These are phyloP conservation scores for Phyllotis vaccarum DNA, from an alignment of 2,797 vertebrate genomes.

Conservation along the genomic window DNA sequence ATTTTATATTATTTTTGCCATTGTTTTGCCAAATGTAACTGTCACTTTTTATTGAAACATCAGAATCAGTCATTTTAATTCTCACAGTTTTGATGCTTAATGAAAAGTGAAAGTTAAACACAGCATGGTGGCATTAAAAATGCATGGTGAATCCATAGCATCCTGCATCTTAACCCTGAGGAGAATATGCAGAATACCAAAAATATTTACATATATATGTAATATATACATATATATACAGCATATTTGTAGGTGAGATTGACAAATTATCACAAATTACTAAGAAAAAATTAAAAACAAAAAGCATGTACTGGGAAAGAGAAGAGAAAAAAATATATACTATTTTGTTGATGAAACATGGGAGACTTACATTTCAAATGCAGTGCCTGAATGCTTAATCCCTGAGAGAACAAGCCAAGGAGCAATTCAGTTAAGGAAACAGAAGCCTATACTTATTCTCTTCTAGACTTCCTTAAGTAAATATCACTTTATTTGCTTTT, in stretches of 20 bases:
- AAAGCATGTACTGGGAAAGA: neutral
- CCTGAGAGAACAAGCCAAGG: neutral
- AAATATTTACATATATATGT: constrained; percentile 64
- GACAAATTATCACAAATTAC: constrained; percentile 63
- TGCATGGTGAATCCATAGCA: constrained; percentile 87
- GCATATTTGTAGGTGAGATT: constrained; percentile 79
- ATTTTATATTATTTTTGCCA: constrained; percentile 80
- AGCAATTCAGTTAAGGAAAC: constrained; percentile 20
- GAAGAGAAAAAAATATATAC: neutral
- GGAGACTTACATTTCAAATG: constrained; percentile 17
- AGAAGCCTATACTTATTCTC: constrained; percentile 15
- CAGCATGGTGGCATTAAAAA: constrained; percentile 89
- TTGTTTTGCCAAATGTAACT: constrained; percentile 88
- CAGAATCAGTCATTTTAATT: constrained; percentile 89
- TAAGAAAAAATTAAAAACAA: constrained; percentile 30
- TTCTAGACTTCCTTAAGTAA: neutral
- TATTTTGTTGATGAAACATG: neutral
- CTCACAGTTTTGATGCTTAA: constrained; percentile 91
- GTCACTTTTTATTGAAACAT: constrained; percentile 88
- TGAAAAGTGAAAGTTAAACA: constrained; percentile 91
- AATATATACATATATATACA: constrained; percentile 78
- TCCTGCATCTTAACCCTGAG: constrained; percentile 83
- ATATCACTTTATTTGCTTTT: neutral
- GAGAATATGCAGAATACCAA: constrained; percentile 84
- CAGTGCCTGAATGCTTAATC: constrained; percentile 10